Base-by-base conservation (phyloP, 2,888 invertebrate species). In the Chirona hameri region DNA sequence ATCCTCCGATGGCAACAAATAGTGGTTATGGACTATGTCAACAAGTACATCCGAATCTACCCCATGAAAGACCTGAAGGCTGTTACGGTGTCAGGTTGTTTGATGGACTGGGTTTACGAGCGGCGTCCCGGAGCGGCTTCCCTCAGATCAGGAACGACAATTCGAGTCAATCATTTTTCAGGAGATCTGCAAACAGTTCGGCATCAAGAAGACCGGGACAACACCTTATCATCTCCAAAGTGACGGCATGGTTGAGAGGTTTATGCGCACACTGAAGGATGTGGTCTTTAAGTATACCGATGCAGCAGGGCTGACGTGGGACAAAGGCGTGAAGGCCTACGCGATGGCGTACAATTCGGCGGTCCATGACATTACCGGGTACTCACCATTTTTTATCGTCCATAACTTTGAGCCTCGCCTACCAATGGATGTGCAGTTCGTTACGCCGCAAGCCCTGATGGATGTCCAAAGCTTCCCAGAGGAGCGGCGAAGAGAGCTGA, bases 101-200 rank as follows among this genome's bases (percentile, higher is more conserved):
- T 60, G 60, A n/a, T 60, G 60, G 60, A 60, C 60, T 60, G 60
- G 60, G 60, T 60, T n/a, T 60, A 60, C 60, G 60, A 60, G 21
- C 9, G 60, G 60, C 1, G n/a, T 60, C 21, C 60, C 60, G 4
- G 60, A 60, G 60, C 12, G 60, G 24, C 60, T 60, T 2, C 60
- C 7, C 60, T 60, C 60, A n/a, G 60, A 60, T 21, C 60, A 60
- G 24, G 60, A 12, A n/a, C 21, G 24, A 9, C 60, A 60, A 24
- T 60, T 60, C n/a, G 60, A 60, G 60, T 60, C 60, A 14, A 21
- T 9, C n/a, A 60, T 60, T 9, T 60, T 60, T 21, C 60, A 60
- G n/a, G 60, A n/a, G 60, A n/a, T 9, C 18, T 7, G 12, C n/a
- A 21, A 60, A 60, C 21, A n/a, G 5, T 9, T 60, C 21, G 60